Conservation (phyloP, 1,140 invertebrate genomes). For the Grapholita molesta region DNA sequence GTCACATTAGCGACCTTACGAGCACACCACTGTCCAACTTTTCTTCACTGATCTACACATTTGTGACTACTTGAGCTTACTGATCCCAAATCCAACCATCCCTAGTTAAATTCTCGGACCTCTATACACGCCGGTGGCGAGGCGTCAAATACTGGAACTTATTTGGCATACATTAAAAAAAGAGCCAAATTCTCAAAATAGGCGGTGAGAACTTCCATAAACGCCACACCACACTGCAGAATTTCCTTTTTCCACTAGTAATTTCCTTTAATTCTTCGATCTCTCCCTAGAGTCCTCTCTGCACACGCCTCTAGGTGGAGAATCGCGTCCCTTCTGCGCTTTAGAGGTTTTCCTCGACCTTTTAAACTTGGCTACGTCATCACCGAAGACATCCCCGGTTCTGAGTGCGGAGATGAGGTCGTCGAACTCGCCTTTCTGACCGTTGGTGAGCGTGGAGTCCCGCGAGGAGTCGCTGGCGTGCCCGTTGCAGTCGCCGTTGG, state of each 20-base stretch:
- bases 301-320: slow-evolving; percentile 80
- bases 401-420: slow-evolving; percentile 97
- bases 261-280: slow-evolving; percentile 64
- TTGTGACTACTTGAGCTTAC: slow-evolving; percentile 22
- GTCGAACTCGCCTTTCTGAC: slow-evolving; percentile 94
- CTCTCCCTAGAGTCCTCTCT: slow-evolving; percentile 86
- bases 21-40: slow-evolving; percentile 17
- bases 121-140: not conserved
- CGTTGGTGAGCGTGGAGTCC: slow-evolving; percentile 67
- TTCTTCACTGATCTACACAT: not conserved
- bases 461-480: slow-evolving; percentile 58
- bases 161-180: not conserved
- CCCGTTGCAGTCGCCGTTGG: slow-evolving; percentile 75
- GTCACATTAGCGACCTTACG: slow-evolving; percentile 13
- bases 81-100: slow-evolving; percentile 37
- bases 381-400: slow-evolving; percentile 98
- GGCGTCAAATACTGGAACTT: not conserved
- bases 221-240: too few relatives aligned
- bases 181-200: not conserved
- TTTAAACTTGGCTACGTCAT: slow-evolving; percentile 96
- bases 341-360: slow-evolving; percentile 85
- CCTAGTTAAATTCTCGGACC: not conserved
- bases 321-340: slow-evolving; percentile 76
- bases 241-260: not conserved
- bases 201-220: not conserved